Conservation (phyloP, 1,140 invertebrate genomes). For the Drosophila rhopaloa region DNA sequence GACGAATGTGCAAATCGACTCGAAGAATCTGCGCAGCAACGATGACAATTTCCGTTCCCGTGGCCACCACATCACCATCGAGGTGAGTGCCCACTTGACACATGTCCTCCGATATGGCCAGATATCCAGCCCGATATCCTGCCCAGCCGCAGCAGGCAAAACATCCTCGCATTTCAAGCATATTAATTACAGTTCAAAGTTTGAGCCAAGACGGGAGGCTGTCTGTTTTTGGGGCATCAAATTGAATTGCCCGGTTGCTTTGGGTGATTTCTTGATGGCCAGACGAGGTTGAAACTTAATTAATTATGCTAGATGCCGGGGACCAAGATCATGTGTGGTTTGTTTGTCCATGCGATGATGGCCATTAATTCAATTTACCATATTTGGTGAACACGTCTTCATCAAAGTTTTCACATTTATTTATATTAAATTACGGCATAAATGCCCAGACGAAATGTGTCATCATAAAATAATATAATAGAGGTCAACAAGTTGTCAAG, state of each 20-base stretch:
- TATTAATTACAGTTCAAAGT: conserved; percentile 66
- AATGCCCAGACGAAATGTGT: neutral
- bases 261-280: conserved; percentile 14
- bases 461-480: neutral
- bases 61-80: conserved; percentile 85
- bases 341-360: conserved; percentile 13
- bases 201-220: neutral
- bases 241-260: conserved; percentile 49
- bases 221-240: conserved; percentile 25
- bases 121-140: neutral
- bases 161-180: conserved; percentile 21
- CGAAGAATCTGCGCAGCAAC: conserved; percentile 86
- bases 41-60: conserved; percentile 85
- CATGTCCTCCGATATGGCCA: conserved; percentile 8
- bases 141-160: conserved; percentile 1
- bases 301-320: conserved; percentile 41
- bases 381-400: conserved; percentile 1
- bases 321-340: conserved; percentile 14
- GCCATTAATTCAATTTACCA: conserved; percentile 42
- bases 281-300: conserved; percentile 41
- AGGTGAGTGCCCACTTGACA: conserved; percentile 68
- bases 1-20: conserved; percentile 89
- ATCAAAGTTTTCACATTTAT: conserved; percentile 4
- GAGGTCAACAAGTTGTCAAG: neutral
- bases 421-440: conserved; percentile 23